Evolutionary conservation across 2,113 vertebrate genomes (phyloP), one percentile per base, ranked within the genome.

Genomic region (Misgurnus mizolepis): DNA sequence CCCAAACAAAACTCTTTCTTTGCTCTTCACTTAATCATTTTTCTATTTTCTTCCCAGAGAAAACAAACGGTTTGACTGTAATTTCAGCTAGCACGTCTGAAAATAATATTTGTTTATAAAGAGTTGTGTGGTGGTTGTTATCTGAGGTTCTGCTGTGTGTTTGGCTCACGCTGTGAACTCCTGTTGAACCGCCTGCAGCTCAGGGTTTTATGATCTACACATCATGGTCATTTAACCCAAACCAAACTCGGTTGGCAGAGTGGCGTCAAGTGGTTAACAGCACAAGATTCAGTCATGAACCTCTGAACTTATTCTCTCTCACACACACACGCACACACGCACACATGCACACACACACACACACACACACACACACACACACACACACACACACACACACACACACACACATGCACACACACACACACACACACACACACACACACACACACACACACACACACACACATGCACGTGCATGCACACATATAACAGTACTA

Each of bases 211-310:
- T 81, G 88, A 87, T 84, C 76, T 85, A 87, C 86, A 81, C 80
- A 87, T 90, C 87, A 90, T 81, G 85, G 90, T 90, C 87, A 87
- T 83, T 88, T 87, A 87, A 85, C 90, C 88, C 87, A 91, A 92
- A 90, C 90, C 89, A 88, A 86, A 10, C 4, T 81, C 81, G 81
- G 88, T 89, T 91, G 90, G 89, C 90, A 89, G 82, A 82, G 85
- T 86, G 86, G 88, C 82, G 87, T 91, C 87, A 55, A 88, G 86
- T 73, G 87, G 88, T 89, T 89, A 87, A 88, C 80, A 85, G 56
- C 85, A 83, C 78, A 73, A 87, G 89, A 88, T 89, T 7, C 49
- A 87, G 50, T 18, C 9, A 7, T 68, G 78, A 85, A 82, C 80
- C 88, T 86, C 86, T 88, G 85, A 91, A 89, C 90, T 88, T 6